These are phyloP conservation scores for Sorex maritimensis DNA, from an alignment of 2,797 vertebrate genomes.

Conservation along the genomic window DNA sequence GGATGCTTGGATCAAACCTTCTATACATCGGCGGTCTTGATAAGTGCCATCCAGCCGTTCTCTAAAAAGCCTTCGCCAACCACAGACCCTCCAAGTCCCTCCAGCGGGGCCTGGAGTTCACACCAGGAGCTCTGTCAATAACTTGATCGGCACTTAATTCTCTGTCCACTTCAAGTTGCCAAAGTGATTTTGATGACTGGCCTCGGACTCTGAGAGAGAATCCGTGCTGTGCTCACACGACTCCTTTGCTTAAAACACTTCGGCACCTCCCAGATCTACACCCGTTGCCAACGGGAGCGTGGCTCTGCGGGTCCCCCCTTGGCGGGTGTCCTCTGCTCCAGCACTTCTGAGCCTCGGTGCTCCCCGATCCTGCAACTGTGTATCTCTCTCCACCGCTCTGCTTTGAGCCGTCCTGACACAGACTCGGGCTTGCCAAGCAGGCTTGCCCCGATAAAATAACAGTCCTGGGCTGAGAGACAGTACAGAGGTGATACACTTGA, in stretches of 20 bases:
- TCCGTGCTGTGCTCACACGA: neutral
- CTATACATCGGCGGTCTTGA: slow-evolving; percentile 1
- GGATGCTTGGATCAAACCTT: slow-evolving; percentile 32
- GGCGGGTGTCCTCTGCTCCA: no score
- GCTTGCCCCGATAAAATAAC: no score
- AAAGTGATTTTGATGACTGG: slow-evolving; percentile 31
- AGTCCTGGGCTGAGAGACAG: no score
- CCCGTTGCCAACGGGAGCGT: no score
- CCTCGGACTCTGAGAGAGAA: neutral
- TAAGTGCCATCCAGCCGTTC: neutral
- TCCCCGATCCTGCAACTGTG: neutral
- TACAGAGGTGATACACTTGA: no score
- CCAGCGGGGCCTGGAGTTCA: neutral
- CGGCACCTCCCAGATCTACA: neutral
- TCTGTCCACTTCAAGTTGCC: slow-evolving; percentile 8
- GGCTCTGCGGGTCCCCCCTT: no score
- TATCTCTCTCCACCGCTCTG: neutral
- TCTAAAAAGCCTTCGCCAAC: neutral
- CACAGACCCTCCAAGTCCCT: neutral
- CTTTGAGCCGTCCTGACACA: neutral
- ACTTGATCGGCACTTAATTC: slow-evolving; percentile 1
- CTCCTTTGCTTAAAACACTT: slow-evolving; percentile 41
- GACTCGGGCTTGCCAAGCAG: no score
- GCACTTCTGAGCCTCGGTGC: neutral
- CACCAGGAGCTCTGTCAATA: neutral